These are phyloP conservation scores for Dendrophyllia cribrosa DNA, from an alignment of 64 coral and sea anemone genomes.

Conservation along the genomic window DNA sequence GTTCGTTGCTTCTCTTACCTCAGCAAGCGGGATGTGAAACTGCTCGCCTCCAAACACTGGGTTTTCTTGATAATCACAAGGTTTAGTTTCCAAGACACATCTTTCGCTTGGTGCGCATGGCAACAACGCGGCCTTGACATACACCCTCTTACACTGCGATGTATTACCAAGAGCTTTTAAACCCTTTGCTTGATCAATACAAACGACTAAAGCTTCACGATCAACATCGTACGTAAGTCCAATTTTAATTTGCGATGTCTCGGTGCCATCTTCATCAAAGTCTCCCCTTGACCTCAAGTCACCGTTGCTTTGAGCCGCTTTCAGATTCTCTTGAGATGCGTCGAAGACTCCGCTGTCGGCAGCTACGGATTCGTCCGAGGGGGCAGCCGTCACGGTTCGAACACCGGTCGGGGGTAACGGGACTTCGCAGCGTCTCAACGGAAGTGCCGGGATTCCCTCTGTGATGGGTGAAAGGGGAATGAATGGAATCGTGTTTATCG, in stretches of 20 bases:
- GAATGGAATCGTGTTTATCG: conserved; percentile 78
- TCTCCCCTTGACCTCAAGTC: conserved; percentile 58
- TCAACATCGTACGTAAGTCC: conserved; percentile 87
- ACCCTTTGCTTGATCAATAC: conserved; percentile 86
- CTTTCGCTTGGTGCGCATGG: conserved; percentile 64
- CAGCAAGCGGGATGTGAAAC: conserved; percentile 86
- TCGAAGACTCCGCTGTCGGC: conserved; percentile 99
- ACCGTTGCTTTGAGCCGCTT: conserved; percentile 73
- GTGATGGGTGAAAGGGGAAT: conserved; percentile 91
- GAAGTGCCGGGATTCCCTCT: conserved; percentile 78
- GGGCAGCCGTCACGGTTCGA: conserved; percentile 87
- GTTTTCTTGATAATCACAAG: conserved; percentile 68
- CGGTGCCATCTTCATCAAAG: conserved; percentile 66
- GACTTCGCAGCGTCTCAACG: conserved; percentile 60
- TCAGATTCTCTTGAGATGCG: conserved; percentile 92
- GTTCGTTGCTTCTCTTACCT: conserved; percentile 48
- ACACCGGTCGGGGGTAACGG: conserved; percentile 56
- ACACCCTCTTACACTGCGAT: conserved; percentile 62
- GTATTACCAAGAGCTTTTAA: conserved; percentile 66
- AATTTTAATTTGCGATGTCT: conserved; percentile 88
- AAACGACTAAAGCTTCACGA: conserved; percentile 78
- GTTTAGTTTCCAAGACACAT: conserved; percentile 79
- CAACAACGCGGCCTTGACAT: conserved; percentile 69
- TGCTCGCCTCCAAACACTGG: conserved; percentile 84
- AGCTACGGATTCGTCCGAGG: conserved; percentile 96